Evolutionary conservation across 2,797 vertebrate species (phyloP).

Genomic region (Micropoecilia bifurca): DNA sequence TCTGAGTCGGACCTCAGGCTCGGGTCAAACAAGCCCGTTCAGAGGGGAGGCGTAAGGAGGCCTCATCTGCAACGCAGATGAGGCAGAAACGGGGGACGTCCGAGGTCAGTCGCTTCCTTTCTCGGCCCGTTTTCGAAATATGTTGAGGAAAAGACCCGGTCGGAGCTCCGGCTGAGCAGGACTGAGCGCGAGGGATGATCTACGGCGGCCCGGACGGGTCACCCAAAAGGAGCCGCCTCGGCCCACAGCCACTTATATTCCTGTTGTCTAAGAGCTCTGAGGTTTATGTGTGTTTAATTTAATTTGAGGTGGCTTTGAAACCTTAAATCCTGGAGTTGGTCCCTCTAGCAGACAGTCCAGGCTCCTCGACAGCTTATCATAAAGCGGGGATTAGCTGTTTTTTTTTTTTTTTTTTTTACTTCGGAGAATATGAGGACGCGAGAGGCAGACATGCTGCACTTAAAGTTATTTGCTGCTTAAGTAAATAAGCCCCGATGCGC

Average conservation of each 20-base stretch:
- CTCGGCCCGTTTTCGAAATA: not conserved
- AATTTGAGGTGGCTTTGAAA: slow-evolving; percentile 69
- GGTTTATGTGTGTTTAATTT: slow-evolving; percentile 67
- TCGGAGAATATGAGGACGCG: slow-evolving; percentile 62
- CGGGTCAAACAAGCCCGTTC: slow-evolving; percentile 21
- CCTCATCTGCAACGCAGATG: slow-evolving; percentile 55
- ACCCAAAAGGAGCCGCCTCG: slow-evolving; percentile 23
- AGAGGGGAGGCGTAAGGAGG: slow-evolving; percentile 16
- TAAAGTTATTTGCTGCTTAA: slow-evolving; percentile 66
- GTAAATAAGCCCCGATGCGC: slow-evolving; percentile 55
- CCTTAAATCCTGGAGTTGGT: slow-evolving; percentile 65
- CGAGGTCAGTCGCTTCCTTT: slow-evolving; percentile 2
- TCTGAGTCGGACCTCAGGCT: slow-evolving; percentile 1
- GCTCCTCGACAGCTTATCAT: slow-evolving; percentile 74
- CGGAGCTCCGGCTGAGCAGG: not conserved
- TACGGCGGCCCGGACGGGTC: slow-evolving; percentile 36
- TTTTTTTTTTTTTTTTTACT: slow-evolving; percentile 38
- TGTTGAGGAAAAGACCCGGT: slow-evolving; percentile 5
- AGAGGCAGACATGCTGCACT: slow-evolving; percentile 63
- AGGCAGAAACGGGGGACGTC: slow-evolving; percentile 21
- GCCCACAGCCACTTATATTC: slow-evolving; percentile 44
- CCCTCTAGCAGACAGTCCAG: slow-evolving; percentile 70
- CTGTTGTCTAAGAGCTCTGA: slow-evolving; percentile 43
- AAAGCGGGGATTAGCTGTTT: slow-evolving; percentile 76
- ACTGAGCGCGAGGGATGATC: slow-evolving; percentile 29